Conservation (phyloP, 2,888 invertebrate genomes). For the Helleia helle region DNA sequence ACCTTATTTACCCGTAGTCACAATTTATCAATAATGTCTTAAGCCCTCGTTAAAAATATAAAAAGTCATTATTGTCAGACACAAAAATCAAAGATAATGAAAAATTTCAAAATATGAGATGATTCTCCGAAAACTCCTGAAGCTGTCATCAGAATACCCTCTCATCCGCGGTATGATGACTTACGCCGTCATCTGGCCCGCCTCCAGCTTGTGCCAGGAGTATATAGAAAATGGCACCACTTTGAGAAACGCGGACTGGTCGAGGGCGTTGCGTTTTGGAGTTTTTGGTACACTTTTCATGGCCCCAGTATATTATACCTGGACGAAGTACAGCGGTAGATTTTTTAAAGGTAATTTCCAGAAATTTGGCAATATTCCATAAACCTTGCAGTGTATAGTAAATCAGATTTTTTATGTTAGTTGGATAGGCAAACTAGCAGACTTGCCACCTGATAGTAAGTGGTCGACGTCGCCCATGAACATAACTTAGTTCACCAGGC, state of each 20-base stretch:
- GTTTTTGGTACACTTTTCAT: conserved; percentile 84
- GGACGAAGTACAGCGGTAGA: conserved; percentile 74
- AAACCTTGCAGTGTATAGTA: too few species aligned
- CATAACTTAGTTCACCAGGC: too few species aligned
- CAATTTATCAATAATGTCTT: not conserved
- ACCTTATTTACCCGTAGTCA: too few species aligned
- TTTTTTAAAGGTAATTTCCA: too few species aligned
- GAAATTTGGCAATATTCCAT: too few species aligned
- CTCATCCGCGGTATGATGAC: conserved; percentile 77
- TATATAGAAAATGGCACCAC: conserved; percentile 42
- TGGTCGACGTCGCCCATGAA: too few species aligned
- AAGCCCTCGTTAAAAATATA: not conserved
- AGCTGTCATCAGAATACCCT: too few species aligned
- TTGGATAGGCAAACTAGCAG: too few species aligned
- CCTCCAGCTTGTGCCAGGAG: conserved; percentile 80
- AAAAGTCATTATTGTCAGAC: not conserved
- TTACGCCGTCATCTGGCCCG: conserved; percentile 82
- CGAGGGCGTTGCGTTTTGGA: conserved; percentile 78
- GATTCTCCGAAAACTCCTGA: too few species aligned
- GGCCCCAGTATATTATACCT: conserved; percentile 83
- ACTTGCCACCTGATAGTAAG: too few species aligned
- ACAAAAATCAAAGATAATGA: not conserved
- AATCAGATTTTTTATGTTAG: too few species aligned
- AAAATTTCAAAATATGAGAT: conserved; percentile 46
- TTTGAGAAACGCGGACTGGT: conserved; percentile 59